Evolutionary conservation across 2,797 vertebrate genomes (phyloP), one percentile per base, ranked within the genome.

Genomic region (Xenops minutus): DNA sequence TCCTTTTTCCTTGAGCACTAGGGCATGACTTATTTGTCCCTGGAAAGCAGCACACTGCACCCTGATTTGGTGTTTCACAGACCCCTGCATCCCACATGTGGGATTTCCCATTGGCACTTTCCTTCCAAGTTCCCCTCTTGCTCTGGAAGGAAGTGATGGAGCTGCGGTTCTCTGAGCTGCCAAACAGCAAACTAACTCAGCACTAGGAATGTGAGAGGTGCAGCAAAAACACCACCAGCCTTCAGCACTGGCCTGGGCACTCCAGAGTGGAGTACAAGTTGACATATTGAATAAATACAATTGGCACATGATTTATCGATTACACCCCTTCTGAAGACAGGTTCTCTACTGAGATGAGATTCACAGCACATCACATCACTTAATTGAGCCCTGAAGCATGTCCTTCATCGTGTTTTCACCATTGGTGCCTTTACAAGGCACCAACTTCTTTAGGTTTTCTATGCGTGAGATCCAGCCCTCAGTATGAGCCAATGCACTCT

Each of bases 201-300:
- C 48, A 14, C 0, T 1, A 2, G 73, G 52, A 75, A 30, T 0
- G 2, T 39, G 55, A 78, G 72, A 62, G 55, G 44, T 74, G 46
- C 34, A 66, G 54, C 54, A 46, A 67, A 91, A 66, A 10, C 43
- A 61, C 26, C 48, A 27, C 16, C 20, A 68, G 43, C 46, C 44
- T 49, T 56, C 3, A 3, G 48, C 63, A 19, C 21, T 11, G 49
- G 61, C 36, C 46, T 0, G 23, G 79, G 67, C 29, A 23, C 55
- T 82, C 55, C 48, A 20, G 51, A 73, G 36, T 2, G 10, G 62
- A 90, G 62, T 46, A 43, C 77, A 78, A 80, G 52, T 32, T 92
- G 93, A 64, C 83, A 48, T 36, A 61, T 4, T 58, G 75, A 94
- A 94, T 87, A 95, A 94, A 87, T 58, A 79, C 43, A 72, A 89